A percentile compares a stretch with the other conserved stretches of the same genome.
Evolutionary conservation across 2,113 vertebrate genomes (phyloP).

Genomic region (Felis catus): DNA sequence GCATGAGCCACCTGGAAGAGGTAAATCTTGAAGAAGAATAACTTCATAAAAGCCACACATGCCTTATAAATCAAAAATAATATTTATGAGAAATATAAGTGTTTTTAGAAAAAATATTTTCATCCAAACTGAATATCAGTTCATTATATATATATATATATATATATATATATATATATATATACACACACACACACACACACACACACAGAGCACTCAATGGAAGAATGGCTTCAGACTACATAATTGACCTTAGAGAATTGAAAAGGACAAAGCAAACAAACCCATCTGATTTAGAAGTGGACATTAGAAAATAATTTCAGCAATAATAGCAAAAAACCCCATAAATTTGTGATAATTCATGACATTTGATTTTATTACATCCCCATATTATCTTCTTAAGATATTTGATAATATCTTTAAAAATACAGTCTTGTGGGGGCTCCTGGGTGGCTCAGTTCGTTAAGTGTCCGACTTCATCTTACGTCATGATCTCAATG

Average conservation of each 20-base stretch:
- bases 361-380: neutral
- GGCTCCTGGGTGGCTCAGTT: no score
- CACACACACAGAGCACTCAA: neutral
- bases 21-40: conserved; percentile 69
- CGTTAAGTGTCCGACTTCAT: no score
- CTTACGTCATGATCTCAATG: no score
- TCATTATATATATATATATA: neutral
- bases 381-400: neutral
- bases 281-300: conserved; percentile 72
- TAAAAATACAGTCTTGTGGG: neutral
- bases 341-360: conserved; percentile 70
- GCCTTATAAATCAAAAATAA: conserved; percentile 61
- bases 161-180: no score
- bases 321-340: neutral
- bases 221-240: conserved; percentile 63
- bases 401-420: neutral
- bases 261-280: conserved; percentile 75
- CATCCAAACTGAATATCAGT: conserved; percentile 26
- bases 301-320: conserved; percentile 75
- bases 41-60: conserved; percentile 64
- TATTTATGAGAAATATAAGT: conserved; percentile 56
- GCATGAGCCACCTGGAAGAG: conserved; percentile 1
- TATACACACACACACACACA: no score
- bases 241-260: conserved; percentile 64
- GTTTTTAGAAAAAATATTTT: conserved; percentile 53